These are phyloP conservation scores for Lumbricus terrestris DNA, from an alignment of 2,888 invertebrate species.

Conservation along the genomic window DNA sequence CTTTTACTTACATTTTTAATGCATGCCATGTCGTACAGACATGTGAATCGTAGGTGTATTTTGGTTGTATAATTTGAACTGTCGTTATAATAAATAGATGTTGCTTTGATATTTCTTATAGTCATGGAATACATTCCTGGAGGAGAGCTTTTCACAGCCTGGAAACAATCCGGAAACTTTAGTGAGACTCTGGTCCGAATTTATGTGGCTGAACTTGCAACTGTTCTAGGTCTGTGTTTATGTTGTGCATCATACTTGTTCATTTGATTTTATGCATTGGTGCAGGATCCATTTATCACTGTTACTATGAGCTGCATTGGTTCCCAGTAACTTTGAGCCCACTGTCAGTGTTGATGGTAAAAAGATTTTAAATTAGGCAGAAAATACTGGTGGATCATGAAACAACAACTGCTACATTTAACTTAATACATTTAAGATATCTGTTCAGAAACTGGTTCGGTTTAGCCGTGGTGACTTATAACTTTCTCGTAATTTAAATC, in stretches of 20 bases:
- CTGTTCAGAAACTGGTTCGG: neutral
- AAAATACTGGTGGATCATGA: neutral
- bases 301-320: too few relatives aligned
- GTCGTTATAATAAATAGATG: too few relatives aligned
- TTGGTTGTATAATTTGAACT: too few relatives aligned
- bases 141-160: conserved; percentile 77
- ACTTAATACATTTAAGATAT: neutral
- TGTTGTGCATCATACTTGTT: neutral
- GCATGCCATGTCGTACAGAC: too few relatives aligned
- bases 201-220: conserved; percentile 82
- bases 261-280: neutral
- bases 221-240: conserved; percentile 73
- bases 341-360: neutral
- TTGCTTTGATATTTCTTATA: conserved; percentile 52
- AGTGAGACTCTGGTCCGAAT: conserved; percentile 77
- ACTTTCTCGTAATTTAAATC: neutral
- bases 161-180: conserved; percentile 73
- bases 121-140: conserved; percentile 82
- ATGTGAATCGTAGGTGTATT: too few relatives aligned
- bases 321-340: too few relatives aligned
- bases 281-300: too few relatives aligned
- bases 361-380: neutral
- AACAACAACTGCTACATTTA: neutral
- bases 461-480: neutral
- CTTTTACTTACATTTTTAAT: too few relatives aligned